Base-by-base conservation (phyloP, 2,113 vertebrate species). In the Riparia riparia region DNA sequence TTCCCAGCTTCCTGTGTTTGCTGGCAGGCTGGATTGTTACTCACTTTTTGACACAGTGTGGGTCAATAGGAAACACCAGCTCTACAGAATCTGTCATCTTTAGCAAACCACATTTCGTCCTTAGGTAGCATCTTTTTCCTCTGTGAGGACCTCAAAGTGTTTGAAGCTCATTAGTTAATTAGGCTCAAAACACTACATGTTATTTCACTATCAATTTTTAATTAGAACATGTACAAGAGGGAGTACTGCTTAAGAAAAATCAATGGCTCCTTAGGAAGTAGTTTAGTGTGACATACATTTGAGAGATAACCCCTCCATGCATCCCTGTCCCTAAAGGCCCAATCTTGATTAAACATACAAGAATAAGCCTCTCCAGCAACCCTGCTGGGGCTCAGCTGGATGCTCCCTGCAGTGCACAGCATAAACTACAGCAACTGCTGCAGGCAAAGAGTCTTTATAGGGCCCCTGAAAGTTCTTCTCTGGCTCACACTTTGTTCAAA, bases 121-220 rank as follows among this genome's bases (percentile, higher is more conserved):
- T 72, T 53, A 34, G 32, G 42, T n/a, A 65, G 18, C 25, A 53
- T 17, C 87, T 95, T 92, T 82, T 95, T 39, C 44, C 50, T 37
- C 87, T 85, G 22, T 0, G 1, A 95, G 50, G 70, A 70, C 71
- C 74, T 93, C 84, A 24, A 39, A 82, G 63, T 37, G 54, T 85
- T 85, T 82, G 66, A 88, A 85, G 51, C 29, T 16, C 50, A 6
- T 90, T 65, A 60, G 66, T 82, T 89, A 96, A 96, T 95, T 93
- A 96, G 90, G 70, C 68, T 76, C 58, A 73, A 82, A 90, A 66
- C 34, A 54, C 41, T 82, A 45, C 56, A 42, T n/a, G 56, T 56
- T 73, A 73, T 86, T 93, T 83, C 82, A 47, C 56, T 44, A 94
- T 96, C 58, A 93, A 77, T 96, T 93, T 96, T 96, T 96, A 94